Evolutionary conservation across 2,888 invertebrate genomes (phyloP).

Genomic region (Sycophila texana): DNA sequence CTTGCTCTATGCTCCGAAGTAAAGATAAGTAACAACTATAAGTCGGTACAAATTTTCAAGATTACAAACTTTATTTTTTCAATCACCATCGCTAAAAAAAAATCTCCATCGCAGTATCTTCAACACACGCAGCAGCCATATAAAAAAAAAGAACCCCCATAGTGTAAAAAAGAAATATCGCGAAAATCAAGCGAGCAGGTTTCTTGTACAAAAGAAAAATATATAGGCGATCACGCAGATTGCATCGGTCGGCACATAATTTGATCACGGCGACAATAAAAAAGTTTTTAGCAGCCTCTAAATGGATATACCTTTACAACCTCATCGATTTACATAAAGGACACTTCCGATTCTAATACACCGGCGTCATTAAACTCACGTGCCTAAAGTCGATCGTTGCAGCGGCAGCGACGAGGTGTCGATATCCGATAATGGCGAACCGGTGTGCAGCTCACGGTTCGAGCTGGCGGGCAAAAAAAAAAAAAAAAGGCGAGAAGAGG

Average conservation of each 20-base stretch:
- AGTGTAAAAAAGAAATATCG: too few relatives aligned
- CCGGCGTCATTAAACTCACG: constrained; percentile 33
- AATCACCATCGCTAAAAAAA: background rate
- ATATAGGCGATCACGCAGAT: too few relatives aligned
- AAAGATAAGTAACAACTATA: too few relatives aligned
- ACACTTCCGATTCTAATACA: constrained; percentile 35
- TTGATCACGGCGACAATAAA: background rate
- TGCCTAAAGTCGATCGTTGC: constrained; percentile 33
- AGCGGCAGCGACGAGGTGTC: constrained; percentile 37
- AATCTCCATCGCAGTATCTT: background rate
- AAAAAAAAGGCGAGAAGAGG: constrained; percentile 10
- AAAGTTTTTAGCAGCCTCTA: constrained; percentile 27
- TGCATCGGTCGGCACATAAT: too few relatives aligned
- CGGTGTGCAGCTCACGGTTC: constrained; percentile 9
- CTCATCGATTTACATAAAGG: constrained; percentile 41
- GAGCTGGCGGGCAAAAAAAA: constrained; percentile 17
- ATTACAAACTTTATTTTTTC: too few relatives aligned
- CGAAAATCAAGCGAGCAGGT: too few relatives aligned
- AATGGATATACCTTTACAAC: constrained; percentile 38
- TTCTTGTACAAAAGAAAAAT: too few relatives aligned
- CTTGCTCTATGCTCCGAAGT: too few relatives aligned
- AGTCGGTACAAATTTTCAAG: too few relatives aligned
- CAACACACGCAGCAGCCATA: background rate
- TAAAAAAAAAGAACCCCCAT: background rate
- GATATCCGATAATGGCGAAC: constrained; percentile 53